Evolutionary conservation across 2,888 invertebrate genomes (phyloP).

Genomic region (Heliconius sara): DNA sequence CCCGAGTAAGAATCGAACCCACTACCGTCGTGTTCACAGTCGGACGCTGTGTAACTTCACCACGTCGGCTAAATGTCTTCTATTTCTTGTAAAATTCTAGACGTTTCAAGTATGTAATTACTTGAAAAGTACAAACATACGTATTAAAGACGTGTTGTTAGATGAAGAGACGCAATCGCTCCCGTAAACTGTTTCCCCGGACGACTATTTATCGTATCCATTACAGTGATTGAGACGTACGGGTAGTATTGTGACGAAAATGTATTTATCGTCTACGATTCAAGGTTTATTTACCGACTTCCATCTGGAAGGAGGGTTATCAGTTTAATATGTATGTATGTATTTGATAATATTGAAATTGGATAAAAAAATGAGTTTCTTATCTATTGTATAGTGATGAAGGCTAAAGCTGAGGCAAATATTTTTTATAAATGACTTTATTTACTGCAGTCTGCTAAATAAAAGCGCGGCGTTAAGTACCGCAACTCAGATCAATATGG

Average conservation of each 20-base stretch:
- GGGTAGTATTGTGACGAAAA: conserved; percentile 69
- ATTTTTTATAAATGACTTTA: neutral
- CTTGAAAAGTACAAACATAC: conserved; percentile 1
- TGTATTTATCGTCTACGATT: conserved; percentile 17
- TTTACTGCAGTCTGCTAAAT: neutral
- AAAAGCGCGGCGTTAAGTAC: neutral
- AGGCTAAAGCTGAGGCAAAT: neutral
- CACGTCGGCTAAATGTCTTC: no score
- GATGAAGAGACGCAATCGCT: conserved; percentile 51
- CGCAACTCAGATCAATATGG: neutral
- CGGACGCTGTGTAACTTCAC: no score
- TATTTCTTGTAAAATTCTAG: neutral
- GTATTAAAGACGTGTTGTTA: conserved; percentile 14
- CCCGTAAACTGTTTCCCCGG: conserved; percentile 57
- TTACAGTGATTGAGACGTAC: conserved; percentile 67
- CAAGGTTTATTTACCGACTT: neutral
- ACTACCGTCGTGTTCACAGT: no score
- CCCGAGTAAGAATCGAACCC: no score
- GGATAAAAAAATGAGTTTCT: no score
- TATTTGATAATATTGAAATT: neutral
- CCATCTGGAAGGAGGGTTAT: neutral
- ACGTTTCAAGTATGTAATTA: neutral
- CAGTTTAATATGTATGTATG: neutral
- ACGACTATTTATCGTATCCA: conserved; percentile 69
- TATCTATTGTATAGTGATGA: no score